These are phyloP conservation scores for Corythornis leucogaster DNA, from an alignment of 2,797 vertebrate genomes.

Conservation along the genomic window DNA sequence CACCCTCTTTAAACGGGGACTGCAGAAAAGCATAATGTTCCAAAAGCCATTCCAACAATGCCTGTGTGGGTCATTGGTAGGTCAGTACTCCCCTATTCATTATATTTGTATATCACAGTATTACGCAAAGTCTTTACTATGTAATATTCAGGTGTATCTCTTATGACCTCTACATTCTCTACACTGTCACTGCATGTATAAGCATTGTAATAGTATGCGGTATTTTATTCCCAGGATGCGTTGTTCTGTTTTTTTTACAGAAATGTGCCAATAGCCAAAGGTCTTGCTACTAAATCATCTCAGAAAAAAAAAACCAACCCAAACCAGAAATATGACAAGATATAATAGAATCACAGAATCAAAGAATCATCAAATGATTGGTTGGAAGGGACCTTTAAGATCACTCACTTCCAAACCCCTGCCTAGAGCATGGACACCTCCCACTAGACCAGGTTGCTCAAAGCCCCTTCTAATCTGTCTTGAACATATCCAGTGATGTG, in stretches of 20 bases:
- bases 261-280: neutral
- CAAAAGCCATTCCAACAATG: neutral
- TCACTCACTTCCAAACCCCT: no score
- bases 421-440: no score
- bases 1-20: neutral
- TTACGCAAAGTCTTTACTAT: neutral
- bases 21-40: neutral
- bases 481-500: no score
- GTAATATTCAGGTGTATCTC: neutral
- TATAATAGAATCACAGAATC: no score
- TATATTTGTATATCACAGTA: neutral
- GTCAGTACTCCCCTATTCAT: neutral
- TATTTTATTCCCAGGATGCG: neutral
- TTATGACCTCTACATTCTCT: neutral
- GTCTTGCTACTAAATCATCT: neutral
- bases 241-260: neutral
- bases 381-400: no score
- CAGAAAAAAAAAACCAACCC: neutral
- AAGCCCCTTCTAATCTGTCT: no score
- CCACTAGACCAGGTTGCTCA: no score
- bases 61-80: accelerated
- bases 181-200: neutral
- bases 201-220: neutral
- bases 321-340: neutral
- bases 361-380: no score